A percentile compares a stretch with the other conserved stretches of the same genome.
phyloP scores from a whole-genome alignment of 2,888 invertebrate species.

The Willowsia nigromaculata region DNA sequence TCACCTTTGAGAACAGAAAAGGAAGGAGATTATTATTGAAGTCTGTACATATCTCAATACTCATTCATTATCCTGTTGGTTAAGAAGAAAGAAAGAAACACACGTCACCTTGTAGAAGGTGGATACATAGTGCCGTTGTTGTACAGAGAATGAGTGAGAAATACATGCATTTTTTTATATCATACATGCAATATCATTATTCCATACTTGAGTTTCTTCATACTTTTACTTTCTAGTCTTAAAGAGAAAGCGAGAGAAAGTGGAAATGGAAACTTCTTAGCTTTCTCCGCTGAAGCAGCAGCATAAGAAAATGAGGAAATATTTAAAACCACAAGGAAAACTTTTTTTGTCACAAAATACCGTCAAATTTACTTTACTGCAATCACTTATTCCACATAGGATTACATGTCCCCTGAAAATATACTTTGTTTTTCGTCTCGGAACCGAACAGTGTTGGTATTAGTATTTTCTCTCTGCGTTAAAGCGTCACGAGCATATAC shows the following conservation, averaged over 20 bases:
- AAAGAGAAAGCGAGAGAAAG: not conserved
- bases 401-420: constrained; percentile 38
- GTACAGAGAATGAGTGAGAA: not conserved
- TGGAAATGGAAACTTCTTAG: not conserved
- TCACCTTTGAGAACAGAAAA: constrained; percentile 24
- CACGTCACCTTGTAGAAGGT: not conserved
- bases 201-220: not conserved
- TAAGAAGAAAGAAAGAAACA: not conserved
- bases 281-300: not conserved
- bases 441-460: not conserved
- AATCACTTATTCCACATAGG: constrained; percentile 55
- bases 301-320: constrained; percentile 32
- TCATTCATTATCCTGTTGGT: constrained; percentile 13
- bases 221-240: not conserved
- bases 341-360: constrained; percentile 63
- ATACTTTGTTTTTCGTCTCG: constrained; percentile 29
- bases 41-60: constrained; percentile 16
- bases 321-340: constrained; percentile 42
- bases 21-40: constrained; percentile 15
- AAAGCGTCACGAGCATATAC: not conserved
- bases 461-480: not conserved
- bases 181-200: not conserved
- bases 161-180: not conserved
- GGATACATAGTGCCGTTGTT: not conserved
- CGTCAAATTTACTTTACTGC: constrained; percentile 63